These are phyloP conservation scores for Acronicta psi DNA, from an alignment of 2,888 invertebrate species.

Conservation along the genomic window DNA sequence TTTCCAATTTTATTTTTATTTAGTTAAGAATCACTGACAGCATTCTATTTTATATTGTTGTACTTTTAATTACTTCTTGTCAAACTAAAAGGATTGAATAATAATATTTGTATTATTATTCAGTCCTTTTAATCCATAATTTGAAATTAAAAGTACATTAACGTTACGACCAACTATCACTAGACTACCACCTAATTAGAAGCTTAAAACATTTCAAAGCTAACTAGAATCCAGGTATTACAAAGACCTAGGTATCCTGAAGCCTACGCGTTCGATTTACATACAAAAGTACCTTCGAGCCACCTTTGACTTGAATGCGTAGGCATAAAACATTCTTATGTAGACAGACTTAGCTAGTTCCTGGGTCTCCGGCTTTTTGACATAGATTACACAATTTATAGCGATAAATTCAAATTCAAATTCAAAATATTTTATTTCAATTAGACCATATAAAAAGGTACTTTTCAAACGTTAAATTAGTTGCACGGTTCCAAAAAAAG, in stretches of 20 bases:
- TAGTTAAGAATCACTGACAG: too few relatives aligned
- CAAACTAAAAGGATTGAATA: too few relatives aligned
- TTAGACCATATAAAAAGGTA: too few relatives aligned
- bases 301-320: slow-evolving; percentile 78
- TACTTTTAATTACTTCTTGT: too few relatives aligned
- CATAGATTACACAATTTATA: slow-evolving; percentile 37
- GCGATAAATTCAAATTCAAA: too few relatives aligned
- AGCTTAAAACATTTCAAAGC: slow-evolving; percentile 55
- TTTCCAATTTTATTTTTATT: too few relatives aligned
- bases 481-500: too few relatives aligned
- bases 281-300: slow-evolving; percentile 84
- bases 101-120: too few relatives aligned
- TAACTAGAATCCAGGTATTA: slow-evolving; percentile 69
- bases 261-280: slow-evolving; percentile 86
- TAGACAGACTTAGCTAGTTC: slow-evolving; percentile 49
- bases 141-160: neutral
- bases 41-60: too few relatives aligned
- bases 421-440: too few relatives aligned
- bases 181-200: slow-evolving; percentile 47
- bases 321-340: slow-evolving; percentile 80
- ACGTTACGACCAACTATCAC: neutral
- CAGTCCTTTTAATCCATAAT: too few relatives aligned
- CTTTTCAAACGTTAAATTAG: too few relatives aligned
- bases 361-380: slow-evolving; percentile 46
- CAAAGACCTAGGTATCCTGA: slow-evolving; percentile 63